Base-by-base conservation (phyloP, 2,797 vertebrate species). In the Typhlichthys eigenmanni region DNA sequence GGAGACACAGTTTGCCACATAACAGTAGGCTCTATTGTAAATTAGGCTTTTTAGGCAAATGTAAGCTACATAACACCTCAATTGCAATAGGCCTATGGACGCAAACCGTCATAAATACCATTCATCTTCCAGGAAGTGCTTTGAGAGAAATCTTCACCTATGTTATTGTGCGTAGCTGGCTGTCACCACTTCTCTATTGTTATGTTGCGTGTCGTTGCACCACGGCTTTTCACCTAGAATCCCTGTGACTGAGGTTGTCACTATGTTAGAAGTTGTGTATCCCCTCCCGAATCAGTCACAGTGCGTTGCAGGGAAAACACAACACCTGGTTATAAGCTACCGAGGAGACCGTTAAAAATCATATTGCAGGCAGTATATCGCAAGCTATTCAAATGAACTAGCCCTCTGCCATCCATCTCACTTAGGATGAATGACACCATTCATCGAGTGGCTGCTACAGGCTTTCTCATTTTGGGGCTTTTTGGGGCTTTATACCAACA, bases 331-430 rank as follows among this genome's bases (percentile, higher is more conserved):
- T 9, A 38, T 38, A 38, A 38, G 34, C 34, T 38, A 38, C 64
- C 51, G 62, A 58, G 68, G 68, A 29, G 1, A 57, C 70, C 65
- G 55, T 61, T 68, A 58, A 13, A 29, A 47, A 14, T 46, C 29
- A 34, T 4, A 38, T 46, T 45, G 50, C 16, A 71, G 74, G 61
- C 51, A 63, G 29, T 48, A 78, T 75, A 78, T 57, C 51, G 66
- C 62, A 78, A 83, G 73, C 75, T 79, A 80, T 84, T 82, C 61
- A 81, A 84, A 83, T 83, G 64, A 82, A 74, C 45, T 13, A 55
- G 62, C 63, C 72, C 47, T 50, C 59, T 76, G 84, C 80, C 81
- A 87, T 87, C 80, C 68, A 77, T 89, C 87, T 80, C 76, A 87
- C 78, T 87, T 83, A 83, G 65, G 62, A 83, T 60, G 71, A 58